Evolutionary conservation across 2,113 vertebrate genomes (phyloP), one percentile per base, ranked within the genome.

Genomic region (Lonchura striata): DNA sequence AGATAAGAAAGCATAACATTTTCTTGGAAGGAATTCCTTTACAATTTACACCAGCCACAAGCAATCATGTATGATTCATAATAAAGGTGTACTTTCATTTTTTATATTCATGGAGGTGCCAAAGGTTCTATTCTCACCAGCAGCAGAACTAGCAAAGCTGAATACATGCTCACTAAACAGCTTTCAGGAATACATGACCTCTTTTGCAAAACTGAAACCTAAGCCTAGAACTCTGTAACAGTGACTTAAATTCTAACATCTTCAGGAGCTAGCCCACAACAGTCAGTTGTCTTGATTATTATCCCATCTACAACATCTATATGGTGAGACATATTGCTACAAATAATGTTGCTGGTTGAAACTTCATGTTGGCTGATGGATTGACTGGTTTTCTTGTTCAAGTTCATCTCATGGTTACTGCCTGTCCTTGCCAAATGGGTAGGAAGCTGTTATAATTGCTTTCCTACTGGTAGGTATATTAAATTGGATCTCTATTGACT

Each of bases 51-150:
- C 31, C 37, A 82, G 30, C 28, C 17, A 27, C 2, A 6, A 86
- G 53, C 69, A 76, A 27, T 28, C 25, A 57, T n/a, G 5, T 49
- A 8, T 85, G 57, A 54, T 41, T 77, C 21, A 10, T 12, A 52
- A 15, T 50, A 66, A 47, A 91, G 15, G 6, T 75, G 13, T 46
- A 3, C 5, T 87, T 53, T 24, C 28, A 46, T 60, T 86, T 57
- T 5, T 0, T 65, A 6, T 74, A 13, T 25, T 78, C 1, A 0
- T 22, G 15, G 35, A 59, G 44, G 4, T 20, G 7, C 27, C 69
- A 78, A 54, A 59, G 4, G 4, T 75, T 86, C 20, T 3, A 3
- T 78, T 78, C 30, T 27, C 69, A 71, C 23, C 30, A 82, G 31
- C 4, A 78, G 33, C 68, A 78, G 39, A 91, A 42, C 23, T 52